Evolutionary conservation across 2,113 vertebrate species (phyloP), one percentile per base, ranked within the genome.

Genomic region (Echinops telfairi): DNA sequence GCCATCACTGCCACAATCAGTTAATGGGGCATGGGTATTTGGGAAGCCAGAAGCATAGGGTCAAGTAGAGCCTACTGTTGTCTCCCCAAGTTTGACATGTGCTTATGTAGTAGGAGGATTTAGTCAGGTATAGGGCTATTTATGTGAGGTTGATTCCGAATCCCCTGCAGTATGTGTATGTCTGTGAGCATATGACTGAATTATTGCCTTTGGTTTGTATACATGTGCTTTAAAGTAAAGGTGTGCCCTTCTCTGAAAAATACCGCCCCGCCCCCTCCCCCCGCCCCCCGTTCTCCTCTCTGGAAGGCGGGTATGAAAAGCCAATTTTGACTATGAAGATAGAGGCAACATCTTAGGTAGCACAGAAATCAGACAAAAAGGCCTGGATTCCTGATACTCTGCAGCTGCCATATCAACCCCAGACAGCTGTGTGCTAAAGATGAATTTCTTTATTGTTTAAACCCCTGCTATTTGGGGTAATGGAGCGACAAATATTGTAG

Each of bases 1-100:
- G 10, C 2, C 23, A 20, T 23, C n/a, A 62, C 17, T 16, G 6
- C 2, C 2, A 15, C 60, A 47, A 3, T 88, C 53, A 40, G 3
- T 40, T 7, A 40, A 40, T 40, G 40, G 3, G 7, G 40, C 40
- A 40, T 3, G 40, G 40, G 40, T 3, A 40, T 40, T 40, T 94
- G 88, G 92, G 83, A 90, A 88, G n/a, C 11, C 40, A 90, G 83
- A 68, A 82, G 47, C 62, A 9, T 19, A 79, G 62, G 81, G 29
- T 68, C 43, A 36, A 83, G n/a, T 20, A 29, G 70, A 87, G 22
- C 23, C 2, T 73, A 38, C n/a, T 22, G 2, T 71, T 82, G 43
- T 70, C 47, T 88, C 23, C n/a, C 82, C 40, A 16, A 31, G 33
- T 87, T 27, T 77, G 27, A 0, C 53, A 6, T 38, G 36, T 53